These are phyloP conservation scores for Falcaria lacertinaria DNA, from an alignment of 2,888 invertebrate species.

Conservation along the genomic window DNA sequence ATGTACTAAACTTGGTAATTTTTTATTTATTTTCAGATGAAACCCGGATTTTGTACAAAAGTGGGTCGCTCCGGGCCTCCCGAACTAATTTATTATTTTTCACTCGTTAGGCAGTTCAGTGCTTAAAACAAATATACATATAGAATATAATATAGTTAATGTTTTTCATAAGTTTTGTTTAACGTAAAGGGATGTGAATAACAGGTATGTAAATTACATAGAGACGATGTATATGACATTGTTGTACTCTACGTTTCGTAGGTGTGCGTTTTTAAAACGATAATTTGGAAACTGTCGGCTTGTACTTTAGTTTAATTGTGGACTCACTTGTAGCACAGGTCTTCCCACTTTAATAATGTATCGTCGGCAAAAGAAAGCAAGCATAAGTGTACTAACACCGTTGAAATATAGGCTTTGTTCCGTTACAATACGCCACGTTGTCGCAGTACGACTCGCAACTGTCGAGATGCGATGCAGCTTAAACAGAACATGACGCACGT, in stretches of 20 bases:
- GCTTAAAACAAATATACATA: constrained; percentile 64
- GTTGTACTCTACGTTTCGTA: background rate
- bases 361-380: too few species aligned
- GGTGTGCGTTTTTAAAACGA: background rate
- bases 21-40: constrained; percentile 46
- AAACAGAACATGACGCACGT: too few species aligned
- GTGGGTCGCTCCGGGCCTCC: constrained; percentile 50
- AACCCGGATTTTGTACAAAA: constrained; percentile 71
- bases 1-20: background rate
- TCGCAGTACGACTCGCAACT: too few species aligned
- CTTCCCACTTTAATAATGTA: too few species aligned
- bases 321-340: background rate
- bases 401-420: too few species aligned
- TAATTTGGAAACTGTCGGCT: background rate
- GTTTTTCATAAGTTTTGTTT: constrained; percentile 60
- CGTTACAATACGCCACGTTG: too few species aligned
- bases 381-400: too few species aligned
- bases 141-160: constrained; percentile 65
- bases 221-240: constrained; percentile 18
- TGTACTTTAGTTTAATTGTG: background rate
- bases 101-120: constrained; percentile 69
- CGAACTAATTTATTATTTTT: constrained; percentile 71
- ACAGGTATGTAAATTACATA: constrained; percentile 18
- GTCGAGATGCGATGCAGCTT: too few species aligned
- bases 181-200: constrained; percentile 50